A percentile compares a stretch with the other conserved stretches of the same genome.
Conservation (phyloP, 2,113 vertebrate genomes). For the Cheilinus undulatus region DNA sequence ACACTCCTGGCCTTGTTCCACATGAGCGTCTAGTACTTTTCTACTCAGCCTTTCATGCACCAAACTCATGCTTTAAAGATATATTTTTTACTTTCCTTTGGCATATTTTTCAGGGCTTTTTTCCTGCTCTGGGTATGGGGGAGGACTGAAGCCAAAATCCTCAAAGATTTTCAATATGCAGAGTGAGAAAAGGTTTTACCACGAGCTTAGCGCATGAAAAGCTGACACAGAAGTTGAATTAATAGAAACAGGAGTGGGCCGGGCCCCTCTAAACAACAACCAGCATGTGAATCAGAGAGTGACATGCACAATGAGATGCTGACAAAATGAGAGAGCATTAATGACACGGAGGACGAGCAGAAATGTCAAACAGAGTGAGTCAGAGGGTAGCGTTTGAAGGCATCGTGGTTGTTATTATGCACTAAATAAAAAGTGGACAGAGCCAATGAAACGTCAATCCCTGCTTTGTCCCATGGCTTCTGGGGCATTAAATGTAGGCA, state of each 20-base stretch:
- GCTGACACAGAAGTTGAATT: too few species aligned
- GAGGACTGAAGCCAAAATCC: background rate
- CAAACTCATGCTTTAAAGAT: background rate
- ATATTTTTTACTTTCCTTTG: background rate
- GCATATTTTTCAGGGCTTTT: background rate
- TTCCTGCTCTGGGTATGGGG: too few species aligned
- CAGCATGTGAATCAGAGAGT: conserved; percentile 25
- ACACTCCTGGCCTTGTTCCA: too few species aligned
- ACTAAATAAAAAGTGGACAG: background rate
- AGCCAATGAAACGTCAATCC: background rate
- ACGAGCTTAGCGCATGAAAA: background rate
- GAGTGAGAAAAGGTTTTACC: background rate
- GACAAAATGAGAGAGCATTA: conserved; percentile 18
- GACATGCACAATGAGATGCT: conserved; percentile 11
- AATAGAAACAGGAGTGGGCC: background rate
- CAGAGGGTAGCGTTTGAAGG: background rate
- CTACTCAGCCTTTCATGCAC: conserved; percentile 9
- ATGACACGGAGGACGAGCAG: conserved; percentile 23
- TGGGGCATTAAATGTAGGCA: too few species aligned
- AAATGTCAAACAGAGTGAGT: conserved; percentile 41
- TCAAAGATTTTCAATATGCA: background rate
- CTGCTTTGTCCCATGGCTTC: background rate
- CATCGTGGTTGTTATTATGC: background rate
- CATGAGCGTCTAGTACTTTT: too few species aligned
- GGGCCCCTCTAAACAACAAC: conserved; percentile 24